Conservation (phyloP, 2,888 invertebrate genomes). For the Drosophila atripex region DNA sequence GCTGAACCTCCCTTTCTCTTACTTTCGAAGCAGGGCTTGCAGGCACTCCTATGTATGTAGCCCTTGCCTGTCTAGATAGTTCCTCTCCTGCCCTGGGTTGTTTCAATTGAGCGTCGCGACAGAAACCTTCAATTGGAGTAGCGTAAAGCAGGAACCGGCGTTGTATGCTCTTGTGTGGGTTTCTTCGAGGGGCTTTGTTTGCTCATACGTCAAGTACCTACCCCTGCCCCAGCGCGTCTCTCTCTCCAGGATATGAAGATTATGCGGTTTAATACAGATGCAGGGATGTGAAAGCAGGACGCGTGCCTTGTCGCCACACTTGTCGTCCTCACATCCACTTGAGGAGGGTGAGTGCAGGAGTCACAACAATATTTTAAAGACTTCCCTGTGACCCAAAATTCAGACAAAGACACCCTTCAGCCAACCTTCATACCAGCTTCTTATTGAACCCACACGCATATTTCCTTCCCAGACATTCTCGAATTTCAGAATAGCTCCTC, state of each 20-base stretch:
- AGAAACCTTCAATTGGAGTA: conserved; percentile 73
- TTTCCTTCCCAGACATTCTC: conserved; percentile 13
- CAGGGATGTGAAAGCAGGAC: conserved; percentile 43
- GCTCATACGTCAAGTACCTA: conserved; percentile 12
- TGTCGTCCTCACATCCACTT: conserved; percentile 32
- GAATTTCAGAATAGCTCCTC: conserved; percentile 6
- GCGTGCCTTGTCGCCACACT: conserved; percentile 64
- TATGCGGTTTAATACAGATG: conserved; percentile 57
- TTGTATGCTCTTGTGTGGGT: conserved; percentile 9
- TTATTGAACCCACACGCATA: conserved; percentile 11
- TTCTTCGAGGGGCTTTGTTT: conserved; percentile 46
- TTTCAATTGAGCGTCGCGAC: conserved; percentile 66
- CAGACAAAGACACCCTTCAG: conserved; percentile 23
- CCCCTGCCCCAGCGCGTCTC: background rate
- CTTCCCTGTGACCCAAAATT: background rate
- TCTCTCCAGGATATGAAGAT: conserved; percentile 23
- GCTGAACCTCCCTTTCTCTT: conserved; percentile 34
- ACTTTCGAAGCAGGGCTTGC: conserved; percentile 64
- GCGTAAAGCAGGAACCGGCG: conserved; percentile 33
- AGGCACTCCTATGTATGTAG: conserved; percentile 16
- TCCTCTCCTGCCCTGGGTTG: conserved; percentile 37
- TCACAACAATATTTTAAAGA: background rate
- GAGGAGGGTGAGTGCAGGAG: background rate
- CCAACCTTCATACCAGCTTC: conserved; percentile 38
- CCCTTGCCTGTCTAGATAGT: conserved; percentile 5